Evolutionary conservation across 2,888 invertebrate species (phyloP), one percentile per base, ranked within the genome.

Genomic region (Tetranychus truncatus): DNA sequence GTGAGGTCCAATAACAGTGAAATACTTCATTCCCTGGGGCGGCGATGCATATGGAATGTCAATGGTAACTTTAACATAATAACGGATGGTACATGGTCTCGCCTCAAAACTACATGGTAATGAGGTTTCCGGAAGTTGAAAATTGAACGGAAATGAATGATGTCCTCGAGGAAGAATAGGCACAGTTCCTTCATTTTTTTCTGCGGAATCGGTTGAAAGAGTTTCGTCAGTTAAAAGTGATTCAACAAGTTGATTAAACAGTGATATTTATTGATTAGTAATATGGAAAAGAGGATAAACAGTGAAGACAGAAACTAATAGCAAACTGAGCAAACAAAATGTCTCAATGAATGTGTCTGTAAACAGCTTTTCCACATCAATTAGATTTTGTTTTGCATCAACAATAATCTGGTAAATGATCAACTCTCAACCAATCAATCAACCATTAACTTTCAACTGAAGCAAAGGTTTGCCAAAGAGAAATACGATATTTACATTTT

Each of bases 31-130:
- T 15, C 89, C 89, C 81, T 89, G 89, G 0, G 89, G 89, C 1
- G 89, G 89, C 74, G 89, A 89, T 2, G 89, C 89, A 81, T 89
- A 89, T 0, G 89, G 89, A 78, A 90, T 88, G 81, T 90, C 89
- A 73, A 90, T 86, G 6, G 87, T 87, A 45, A 86, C 88, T 84
- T 88, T 88, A 78, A 88, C 86, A 81, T 89, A 89, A 82, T 89
- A 90, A 71, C 89, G 85, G 77, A 90, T 87, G 78, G 87, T 88
- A 77, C 88, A 88, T 72, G 88, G 87, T 81, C 87, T 87, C 80
- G 89, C 89, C 82, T 90, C 90, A 81, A 90, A 88, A 6, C 89
- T 89, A 81, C 89, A 89, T 0, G 90, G 89, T 79, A 90, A 83
- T 78, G 86, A 86, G 79, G 87, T 87, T 82, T 89, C 89, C 8